Conservation (phyloP, 2,888 invertebrate species). For the Lasioglossum malachurum region DNA sequence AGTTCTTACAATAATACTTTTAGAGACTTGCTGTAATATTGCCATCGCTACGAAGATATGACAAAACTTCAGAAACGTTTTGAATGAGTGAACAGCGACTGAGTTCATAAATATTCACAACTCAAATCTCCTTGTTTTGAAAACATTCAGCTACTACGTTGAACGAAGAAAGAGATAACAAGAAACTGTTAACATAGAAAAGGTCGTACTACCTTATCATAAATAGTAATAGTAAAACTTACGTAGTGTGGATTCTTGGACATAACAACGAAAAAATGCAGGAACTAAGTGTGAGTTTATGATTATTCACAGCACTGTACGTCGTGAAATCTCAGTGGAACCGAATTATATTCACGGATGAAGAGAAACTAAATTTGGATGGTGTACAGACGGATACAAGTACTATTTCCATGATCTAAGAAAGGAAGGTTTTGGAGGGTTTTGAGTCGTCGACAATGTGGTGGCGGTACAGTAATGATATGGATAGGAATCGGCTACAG, state of each 20-base stretch:
- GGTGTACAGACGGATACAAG: too few relatives aligned
- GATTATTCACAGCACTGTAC: too few relatives aligned
- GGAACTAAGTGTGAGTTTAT: neutral
- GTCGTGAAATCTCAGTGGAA: too few relatives aligned
- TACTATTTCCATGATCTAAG: too few relatives aligned
- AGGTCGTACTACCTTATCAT: neutral
- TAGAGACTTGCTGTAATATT: neutral
- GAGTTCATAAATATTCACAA: neutral
- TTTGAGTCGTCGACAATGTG: too few relatives aligned
- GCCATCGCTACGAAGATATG: neutral
- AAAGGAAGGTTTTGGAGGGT: too few relatives aligned
- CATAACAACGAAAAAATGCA: neutral
- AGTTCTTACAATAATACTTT: too few relatives aligned
- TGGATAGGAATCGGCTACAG: too few relatives aligned
- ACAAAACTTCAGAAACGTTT: neutral
- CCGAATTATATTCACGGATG: too few relatives aligned
- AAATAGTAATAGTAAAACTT: neutral
- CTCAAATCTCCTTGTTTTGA: neutral
- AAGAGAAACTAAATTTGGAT: too few relatives aligned
- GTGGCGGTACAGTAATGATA: too few relatives aligned
- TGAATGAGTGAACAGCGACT: neutral
- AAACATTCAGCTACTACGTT: neutral
- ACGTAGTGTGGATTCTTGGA: neutral
- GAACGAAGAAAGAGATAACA: neutral
- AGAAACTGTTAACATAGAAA: neutral